These are phyloP conservation scores for Melieria crassipennis DNA, from an alignment of 2,888 invertebrate genomes.

Conservation along the genomic window DNA sequence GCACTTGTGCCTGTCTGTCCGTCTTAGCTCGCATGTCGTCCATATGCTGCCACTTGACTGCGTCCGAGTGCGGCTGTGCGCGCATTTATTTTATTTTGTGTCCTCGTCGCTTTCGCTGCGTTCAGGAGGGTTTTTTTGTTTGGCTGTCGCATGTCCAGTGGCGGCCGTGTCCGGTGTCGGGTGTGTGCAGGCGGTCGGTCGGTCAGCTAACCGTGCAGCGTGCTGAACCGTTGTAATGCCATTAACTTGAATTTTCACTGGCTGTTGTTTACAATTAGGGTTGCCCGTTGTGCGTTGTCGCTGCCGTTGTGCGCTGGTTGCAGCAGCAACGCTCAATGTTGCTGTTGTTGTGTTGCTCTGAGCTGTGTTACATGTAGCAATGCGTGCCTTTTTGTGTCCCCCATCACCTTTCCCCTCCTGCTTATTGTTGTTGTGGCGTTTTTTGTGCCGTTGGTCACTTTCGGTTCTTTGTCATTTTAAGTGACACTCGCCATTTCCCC, in stretches of 20 bases:
- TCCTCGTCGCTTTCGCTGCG: neutral
- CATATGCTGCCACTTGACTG: conserved; percentile 37
- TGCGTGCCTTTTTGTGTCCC: conserved; percentile 3
- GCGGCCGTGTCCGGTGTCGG: neutral
- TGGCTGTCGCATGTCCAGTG: neutral
- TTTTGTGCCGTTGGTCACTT: conserved; percentile 27
- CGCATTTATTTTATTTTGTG: conserved; percentile 16
- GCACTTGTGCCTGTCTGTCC: neutral
- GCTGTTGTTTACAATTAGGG: conserved; percentile 49
- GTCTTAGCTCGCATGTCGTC: conserved; percentile 22
- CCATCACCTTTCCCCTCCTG: neutral
- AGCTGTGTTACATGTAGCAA: neutral
- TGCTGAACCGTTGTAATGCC: conserved; percentile 41
- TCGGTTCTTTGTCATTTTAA: conserved; percentile 43
- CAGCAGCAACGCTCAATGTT: neutral
- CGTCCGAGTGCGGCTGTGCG: neutral
- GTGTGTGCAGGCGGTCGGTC: no score
- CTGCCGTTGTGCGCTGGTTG: conserved; percentile 24
- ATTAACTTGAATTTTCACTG: conserved; percentile 42
- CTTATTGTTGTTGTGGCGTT: conserved; percentile 11
- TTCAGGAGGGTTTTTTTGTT: conserved; percentile 12
- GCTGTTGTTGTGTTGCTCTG: neutral
- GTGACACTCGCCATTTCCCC: conserved; percentile 41
- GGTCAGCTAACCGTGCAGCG: neutral
- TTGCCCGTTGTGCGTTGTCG: conserved; percentile 34